Conservation (phyloP, 2,113 vertebrate genomes). For the Melanocharis versteri region DNA sequence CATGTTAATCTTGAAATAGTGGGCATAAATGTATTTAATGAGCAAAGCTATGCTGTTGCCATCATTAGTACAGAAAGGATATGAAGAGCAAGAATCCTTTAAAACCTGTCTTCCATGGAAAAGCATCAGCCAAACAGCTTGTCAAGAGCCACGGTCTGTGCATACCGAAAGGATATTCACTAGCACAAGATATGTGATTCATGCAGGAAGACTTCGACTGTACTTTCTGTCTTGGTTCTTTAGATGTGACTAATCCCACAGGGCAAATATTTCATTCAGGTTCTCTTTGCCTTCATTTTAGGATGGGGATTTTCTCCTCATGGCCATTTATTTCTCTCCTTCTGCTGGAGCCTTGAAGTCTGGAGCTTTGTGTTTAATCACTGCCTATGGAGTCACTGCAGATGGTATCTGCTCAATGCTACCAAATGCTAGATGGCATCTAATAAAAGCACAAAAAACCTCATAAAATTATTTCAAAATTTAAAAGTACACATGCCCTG, state of each 20-base stretch:
- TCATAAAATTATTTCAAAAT: slow-evolving; percentile 38
- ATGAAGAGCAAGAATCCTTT: not conserved
- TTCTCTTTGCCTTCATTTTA: slow-evolving; percentile 42
- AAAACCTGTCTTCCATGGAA: not conserved
- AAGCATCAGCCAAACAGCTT: not conserved
- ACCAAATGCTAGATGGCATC: slow-evolving; percentile 20
- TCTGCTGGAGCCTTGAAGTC: slow-evolving; percentile 37
- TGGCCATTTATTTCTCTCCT: not conserved
- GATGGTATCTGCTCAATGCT: slow-evolving; percentile 48
- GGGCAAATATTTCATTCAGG: not conserved
- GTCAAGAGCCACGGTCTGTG: not conserved
- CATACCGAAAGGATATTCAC: not conserved
- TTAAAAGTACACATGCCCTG: not conserved
- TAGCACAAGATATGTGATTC: not conserved
- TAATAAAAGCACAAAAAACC: not conserved
- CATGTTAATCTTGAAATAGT: not conserved
- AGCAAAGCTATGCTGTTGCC: not conserved
- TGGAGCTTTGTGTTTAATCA: slow-evolving; percentile 32
- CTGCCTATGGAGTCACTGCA: slow-evolving; percentile 19
- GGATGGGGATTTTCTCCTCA: not conserved
- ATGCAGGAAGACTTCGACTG: not conserved
- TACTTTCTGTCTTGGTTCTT: not conserved
- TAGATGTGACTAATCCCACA: not conserved
- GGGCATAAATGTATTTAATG: not conserved
- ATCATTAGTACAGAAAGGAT: not conserved